phyloP scores from a whole-genome alignment of 2,888 invertebrate species.

The Terebella lapidaria region DNA sequence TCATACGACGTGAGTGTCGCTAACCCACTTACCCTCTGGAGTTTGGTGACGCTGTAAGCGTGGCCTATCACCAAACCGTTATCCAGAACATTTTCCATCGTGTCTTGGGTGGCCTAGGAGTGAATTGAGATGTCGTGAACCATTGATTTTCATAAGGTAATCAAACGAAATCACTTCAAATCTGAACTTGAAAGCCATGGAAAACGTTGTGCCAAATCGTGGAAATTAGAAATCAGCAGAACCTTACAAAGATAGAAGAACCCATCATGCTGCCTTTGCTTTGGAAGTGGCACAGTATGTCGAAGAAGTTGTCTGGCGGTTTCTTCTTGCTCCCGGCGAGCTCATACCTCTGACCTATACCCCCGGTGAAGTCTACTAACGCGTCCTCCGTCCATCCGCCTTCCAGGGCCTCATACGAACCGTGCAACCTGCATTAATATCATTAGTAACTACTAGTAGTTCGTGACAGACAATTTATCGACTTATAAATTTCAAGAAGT shows the following conservation, averaged over 20 bases:
- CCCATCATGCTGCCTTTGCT: constrained; percentile 46
- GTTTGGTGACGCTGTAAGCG: constrained; percentile 47
- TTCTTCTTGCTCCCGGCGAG: constrained; percentile 28
- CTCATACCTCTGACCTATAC: constrained; percentile 38
- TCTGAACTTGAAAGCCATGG: no score
- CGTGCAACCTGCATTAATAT: constrained; percentile 20
- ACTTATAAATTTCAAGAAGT: not conserved
- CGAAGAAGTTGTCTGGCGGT: constrained; percentile 27
- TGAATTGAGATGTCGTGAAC: no score
- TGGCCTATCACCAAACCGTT: constrained; percentile 49
- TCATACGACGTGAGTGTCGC: no score
- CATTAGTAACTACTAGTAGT: no score
- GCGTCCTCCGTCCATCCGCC: constrained; percentile 45
- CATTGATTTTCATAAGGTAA: no score
- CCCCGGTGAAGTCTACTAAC: constrained; percentile 47
- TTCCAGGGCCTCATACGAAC: constrained; percentile 40
- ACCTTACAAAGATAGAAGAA: constrained; percentile 30
- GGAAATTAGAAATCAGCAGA: no score
- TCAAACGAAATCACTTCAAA: no score
- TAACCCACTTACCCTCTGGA: not conserved
- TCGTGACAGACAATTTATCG: no score
- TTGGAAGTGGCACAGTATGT: constrained; percentile 32
- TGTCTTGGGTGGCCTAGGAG: constrained; percentile 12
- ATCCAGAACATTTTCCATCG: constrained; percentile 58
- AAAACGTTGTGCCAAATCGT: no score